Evolutionary conservation across 2,113 vertebrate genomes (phyloP), one percentile per base, ranked within the genome.

Genomic region (Pithys albifrons): DNA sequence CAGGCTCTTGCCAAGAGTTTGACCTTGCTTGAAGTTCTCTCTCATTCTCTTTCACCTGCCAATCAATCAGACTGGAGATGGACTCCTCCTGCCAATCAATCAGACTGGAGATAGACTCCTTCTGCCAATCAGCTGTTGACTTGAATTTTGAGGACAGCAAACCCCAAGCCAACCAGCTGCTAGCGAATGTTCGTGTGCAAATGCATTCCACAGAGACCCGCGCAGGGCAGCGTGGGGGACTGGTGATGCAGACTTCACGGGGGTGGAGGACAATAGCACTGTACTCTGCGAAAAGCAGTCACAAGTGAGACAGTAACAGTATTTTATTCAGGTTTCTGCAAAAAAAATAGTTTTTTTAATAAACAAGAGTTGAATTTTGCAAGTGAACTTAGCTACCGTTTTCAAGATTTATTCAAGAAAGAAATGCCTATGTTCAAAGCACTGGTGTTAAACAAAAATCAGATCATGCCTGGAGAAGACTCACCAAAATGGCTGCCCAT

Each of bases 31-130:
- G 96, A 97, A 98, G 97, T 98, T 97, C 97, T 98, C 93, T 99
- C 99, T 99, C 97, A 98, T 99, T 99, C 99, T 99, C 99, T 98
- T 99, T 99, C 98, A 98, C 98, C 97, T 98, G 98, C 98, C 97
- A 98, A 95, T 93, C 92, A 95, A 81, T 95, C 89, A 96, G 83
- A 96, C 94, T 95, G 94, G 94, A 97, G 92, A 94, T 90, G 89
- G 97, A 96, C 97, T 97, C 98, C 97, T 97, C 97, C 96, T 98
- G 97, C 98, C 97, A 98, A 94, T 95, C 89, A 94, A 62, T 95
- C 89, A 97, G 85, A 96, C 95, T 96, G 91, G 94, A 97, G 93
- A 95, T 93, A 93, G 97, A 96, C 96, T 97, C 98, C 97, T 97
- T 97, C 96, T 98, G 97, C 98, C 97, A 98, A 94, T 98, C 98